Evolutionary conservation across 1,140 invertebrate genomes (phyloP).

Genomic region (Leptopilina clavipes): DNA sequence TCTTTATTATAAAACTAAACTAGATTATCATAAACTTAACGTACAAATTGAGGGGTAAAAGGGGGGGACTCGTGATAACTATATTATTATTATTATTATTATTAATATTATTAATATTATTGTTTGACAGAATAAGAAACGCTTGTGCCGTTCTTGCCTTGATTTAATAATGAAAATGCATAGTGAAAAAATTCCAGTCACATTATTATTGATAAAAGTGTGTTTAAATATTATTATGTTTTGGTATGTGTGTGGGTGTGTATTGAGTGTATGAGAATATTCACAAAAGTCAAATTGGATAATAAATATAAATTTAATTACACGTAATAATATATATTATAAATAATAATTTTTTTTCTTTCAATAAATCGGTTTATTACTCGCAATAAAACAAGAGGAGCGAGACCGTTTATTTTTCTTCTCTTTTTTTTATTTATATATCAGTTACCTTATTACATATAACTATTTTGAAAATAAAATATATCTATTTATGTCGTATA

Average conservation of each 20-base stretch:
- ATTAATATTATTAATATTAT: conserved; percentile 36
- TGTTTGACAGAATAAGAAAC: conserved; percentile 45
- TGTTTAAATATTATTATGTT: not conserved
- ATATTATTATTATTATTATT: conserved; percentile 2
- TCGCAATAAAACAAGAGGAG: conserved; percentile 35
- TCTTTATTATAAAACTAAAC: conserved; percentile 61
- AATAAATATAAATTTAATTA: conserved; percentile 53
- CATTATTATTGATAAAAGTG: not conserved
- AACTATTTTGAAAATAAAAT: conserved; percentile 42
- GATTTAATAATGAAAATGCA: conserved; percentile 26
- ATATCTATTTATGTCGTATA: conserved; percentile 42
- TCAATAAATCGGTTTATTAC: conserved; percentile 1
- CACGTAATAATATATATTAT: conserved; percentile 35
- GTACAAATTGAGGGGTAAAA: conserved; percentile 43
- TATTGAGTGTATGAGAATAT: conserved; percentile 16
- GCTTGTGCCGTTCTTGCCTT: conserved; percentile 51
- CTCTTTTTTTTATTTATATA: conserved; percentile 44
- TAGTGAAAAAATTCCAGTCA: conserved; percentile 4
- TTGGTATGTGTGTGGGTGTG: not conserved
- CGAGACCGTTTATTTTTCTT: conserved; percentile 36
- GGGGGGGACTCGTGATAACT: conserved; percentile 34
- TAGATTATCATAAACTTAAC: conserved; percentile 64
- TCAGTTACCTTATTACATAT: conserved; percentile 40
- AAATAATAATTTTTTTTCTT: conserved; percentile 28
- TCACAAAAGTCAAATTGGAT: conserved; percentile 41